Percentiles rank a stretch among this genome's conserved stretches.
phyloP scores from a whole-genome alignment of 64 coral and sea anemone genomes.

The Montipora capricornis region DNA sequence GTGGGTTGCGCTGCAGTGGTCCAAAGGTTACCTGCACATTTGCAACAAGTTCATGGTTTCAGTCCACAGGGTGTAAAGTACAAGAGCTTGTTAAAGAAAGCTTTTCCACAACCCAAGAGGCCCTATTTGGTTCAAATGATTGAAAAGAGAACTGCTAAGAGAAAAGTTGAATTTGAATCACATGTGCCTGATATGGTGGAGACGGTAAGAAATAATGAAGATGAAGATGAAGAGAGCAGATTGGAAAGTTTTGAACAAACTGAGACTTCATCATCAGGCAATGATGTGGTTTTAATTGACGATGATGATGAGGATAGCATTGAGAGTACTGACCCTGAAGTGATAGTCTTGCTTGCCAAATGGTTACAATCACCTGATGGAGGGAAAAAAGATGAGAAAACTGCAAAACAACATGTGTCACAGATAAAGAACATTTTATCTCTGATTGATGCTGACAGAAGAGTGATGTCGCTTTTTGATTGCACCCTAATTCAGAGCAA shows the following conservation, averaged over 20 bases:
- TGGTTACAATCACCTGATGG: conserved; percentile 80
- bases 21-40: conserved; percentile 58
- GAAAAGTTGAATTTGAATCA: neutral
- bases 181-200: too few species aligned
- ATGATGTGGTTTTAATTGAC: neutral
- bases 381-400: conserved; percentile 67
- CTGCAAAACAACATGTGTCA: conserved; percentile 62
- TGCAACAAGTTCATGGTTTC: conserved; percentile 60
- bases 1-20: conserved; percentile 49
- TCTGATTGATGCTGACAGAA: conserved; percentile 46
- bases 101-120: conserved; percentile 12
- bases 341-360: conserved; percentile 45
- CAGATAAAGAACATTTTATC: conserved; percentile 57
- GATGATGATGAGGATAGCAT: conserved; percentile 9
- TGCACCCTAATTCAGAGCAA: neutral
- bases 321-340: neutral
- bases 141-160: neutral
- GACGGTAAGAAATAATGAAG: neutral
- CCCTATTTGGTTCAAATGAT: conserved; percentile 13
- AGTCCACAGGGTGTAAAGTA: conserved; percentile 12
- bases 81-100: conserved; percentile 40
- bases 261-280: neutral
- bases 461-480: neutral
- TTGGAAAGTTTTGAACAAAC: neutral
- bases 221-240: neutral